Evolutionary conservation across 2,113 vertebrate species (phyloP).

Genomic region (Ochotona princeps): DNA sequence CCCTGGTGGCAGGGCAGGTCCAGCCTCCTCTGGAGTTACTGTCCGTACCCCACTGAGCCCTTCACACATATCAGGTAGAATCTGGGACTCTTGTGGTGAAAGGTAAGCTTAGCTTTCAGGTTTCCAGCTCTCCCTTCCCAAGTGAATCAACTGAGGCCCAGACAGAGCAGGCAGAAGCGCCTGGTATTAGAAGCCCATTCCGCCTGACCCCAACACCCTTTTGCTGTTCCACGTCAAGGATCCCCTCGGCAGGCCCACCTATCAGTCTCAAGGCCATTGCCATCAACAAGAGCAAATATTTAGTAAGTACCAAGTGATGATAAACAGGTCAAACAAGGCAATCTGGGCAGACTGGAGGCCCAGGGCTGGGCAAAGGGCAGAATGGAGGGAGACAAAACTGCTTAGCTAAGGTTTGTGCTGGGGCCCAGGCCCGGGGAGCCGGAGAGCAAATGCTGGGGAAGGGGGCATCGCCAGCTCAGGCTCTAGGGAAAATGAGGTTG

Average conservation of each 20-base stretch:
- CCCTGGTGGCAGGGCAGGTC: background rate
- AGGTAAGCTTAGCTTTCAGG: background rate
- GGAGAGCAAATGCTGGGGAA: background rate
- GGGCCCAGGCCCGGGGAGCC: background rate
- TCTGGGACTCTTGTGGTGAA: background rate
- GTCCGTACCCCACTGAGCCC: background rate
- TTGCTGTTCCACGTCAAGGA: background rate
- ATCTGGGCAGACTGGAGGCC: background rate
- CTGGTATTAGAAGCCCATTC: background rate
- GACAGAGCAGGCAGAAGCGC: background rate
- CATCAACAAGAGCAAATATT: constrained; percentile 41
- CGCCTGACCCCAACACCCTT: background rate
- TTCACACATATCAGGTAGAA: background rate
- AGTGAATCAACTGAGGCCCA: constrained; percentile 1
- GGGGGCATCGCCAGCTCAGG: background rate
- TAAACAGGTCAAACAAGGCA: background rate
- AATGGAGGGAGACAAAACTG: background rate
- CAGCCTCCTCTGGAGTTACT: background rate
- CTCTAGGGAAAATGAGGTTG: background rate
- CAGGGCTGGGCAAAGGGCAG: constrained; percentile 31
- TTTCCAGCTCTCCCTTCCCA: background rate
- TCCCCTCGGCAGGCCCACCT: background rate
- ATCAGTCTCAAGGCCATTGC: background rate
- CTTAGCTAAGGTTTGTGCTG: background rate
- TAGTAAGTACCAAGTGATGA: background rate